Conservation (phyloP, 2,888 invertebrate species). For the Icerya purchasi region DNA sequence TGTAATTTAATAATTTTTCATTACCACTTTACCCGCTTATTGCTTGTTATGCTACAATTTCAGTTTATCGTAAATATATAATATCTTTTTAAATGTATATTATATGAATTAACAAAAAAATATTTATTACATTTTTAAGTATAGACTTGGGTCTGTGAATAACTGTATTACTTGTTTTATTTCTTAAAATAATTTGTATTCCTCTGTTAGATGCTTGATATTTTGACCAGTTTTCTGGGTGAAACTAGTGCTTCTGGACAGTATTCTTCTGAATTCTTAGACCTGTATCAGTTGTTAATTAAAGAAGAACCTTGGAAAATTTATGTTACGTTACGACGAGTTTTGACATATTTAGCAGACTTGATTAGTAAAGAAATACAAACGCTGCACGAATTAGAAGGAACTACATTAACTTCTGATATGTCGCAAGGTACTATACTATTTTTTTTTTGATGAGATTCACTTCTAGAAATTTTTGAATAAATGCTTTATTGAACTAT, state of each 20-base stretch:
- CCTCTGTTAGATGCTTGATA: constrained; percentile 41
- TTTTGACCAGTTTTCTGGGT: constrained; percentile 70
- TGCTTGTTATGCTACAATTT: too few relatives aligned
- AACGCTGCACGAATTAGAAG: constrained; percentile 69
- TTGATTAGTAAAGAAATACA: constrained; percentile 73
- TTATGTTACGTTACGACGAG: constrained; percentile 70
- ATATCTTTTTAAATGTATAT: too few relatives aligned
- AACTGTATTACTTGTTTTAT: too few relatives aligned
- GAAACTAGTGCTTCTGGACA: constrained; percentile 75
- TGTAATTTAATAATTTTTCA: too few relatives aligned
- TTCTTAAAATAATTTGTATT: not conserved
- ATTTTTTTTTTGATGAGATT: too few relatives aligned
- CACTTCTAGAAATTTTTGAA: too few relatives aligned
- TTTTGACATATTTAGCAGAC: constrained; percentile 61
- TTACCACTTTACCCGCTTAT: too few relatives aligned
- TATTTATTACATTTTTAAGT: too few relatives aligned
- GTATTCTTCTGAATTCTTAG: constrained; percentile 74
- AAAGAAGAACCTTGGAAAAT: constrained; percentile 80
- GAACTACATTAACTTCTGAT: constrained; percentile 79
- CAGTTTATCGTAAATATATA: too few relatives aligned
- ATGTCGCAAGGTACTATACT: constrained; percentile 62
- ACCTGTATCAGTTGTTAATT: constrained; percentile 65
- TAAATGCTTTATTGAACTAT: too few relatives aligned
- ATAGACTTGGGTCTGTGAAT: too few relatives aligned
- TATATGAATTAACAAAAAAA: too few relatives aligned